A percentile compares a stretch with the other conserved stretches of the same genome.
These are phyloP conservation scores for Chanos chanos DNA, from an alignment of 2,797 vertebrate species.

Conservation along the genomic window DNA sequence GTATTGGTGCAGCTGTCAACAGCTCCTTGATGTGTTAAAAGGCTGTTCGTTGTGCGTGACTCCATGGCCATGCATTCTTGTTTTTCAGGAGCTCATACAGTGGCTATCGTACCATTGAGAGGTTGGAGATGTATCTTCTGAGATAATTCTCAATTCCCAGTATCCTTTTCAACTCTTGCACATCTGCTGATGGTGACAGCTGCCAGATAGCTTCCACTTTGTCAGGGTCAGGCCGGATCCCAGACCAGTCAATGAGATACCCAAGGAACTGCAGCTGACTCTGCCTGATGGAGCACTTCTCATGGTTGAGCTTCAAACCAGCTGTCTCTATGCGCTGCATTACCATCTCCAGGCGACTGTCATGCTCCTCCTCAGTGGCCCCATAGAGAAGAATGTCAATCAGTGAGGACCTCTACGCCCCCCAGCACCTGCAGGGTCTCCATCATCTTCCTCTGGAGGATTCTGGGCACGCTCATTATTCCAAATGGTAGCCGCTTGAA, in stretches of 20 bases:
- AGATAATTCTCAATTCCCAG: slow-evolving; percentile 16
- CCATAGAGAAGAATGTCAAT: slow-evolving; percentile 9
- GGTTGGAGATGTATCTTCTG: slow-evolving; percentile 7
- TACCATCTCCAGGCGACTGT: not conserved
- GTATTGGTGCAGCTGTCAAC: not conserved
- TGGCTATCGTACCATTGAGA: slow-evolving; percentile 11
- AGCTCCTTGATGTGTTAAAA: slow-evolving; percentile 24
- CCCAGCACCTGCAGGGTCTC: slow-evolving; percentile 1
- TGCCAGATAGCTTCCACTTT: not conserved
- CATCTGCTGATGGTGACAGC: slow-evolving; percentile 1
- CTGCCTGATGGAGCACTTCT: slow-evolving; percentile 4
- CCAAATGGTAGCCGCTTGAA: slow-evolving; percentile 17
- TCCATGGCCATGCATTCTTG: slow-evolving; percentile 27
- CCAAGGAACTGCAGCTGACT: slow-evolving; percentile 1
- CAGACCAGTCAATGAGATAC: not conserved
- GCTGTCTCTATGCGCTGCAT: slow-evolving; percentile 4
- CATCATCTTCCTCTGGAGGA: slow-evolving; percentile 20
- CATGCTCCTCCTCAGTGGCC: not conserved
- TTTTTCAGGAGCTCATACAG: slow-evolving; percentile 31
- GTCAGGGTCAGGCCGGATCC: slow-evolving; percentile 1
- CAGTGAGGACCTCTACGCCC: not conserved
- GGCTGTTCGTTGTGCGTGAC: slow-evolving; percentile 17
- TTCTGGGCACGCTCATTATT: slow-evolving; percentile 16
- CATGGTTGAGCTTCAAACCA: slow-evolving; percentile 1
- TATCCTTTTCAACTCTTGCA: not conserved